Evolutionary conservation across 2,888 invertebrate species (phyloP).

Genomic region (Tachina lurida): DNA sequence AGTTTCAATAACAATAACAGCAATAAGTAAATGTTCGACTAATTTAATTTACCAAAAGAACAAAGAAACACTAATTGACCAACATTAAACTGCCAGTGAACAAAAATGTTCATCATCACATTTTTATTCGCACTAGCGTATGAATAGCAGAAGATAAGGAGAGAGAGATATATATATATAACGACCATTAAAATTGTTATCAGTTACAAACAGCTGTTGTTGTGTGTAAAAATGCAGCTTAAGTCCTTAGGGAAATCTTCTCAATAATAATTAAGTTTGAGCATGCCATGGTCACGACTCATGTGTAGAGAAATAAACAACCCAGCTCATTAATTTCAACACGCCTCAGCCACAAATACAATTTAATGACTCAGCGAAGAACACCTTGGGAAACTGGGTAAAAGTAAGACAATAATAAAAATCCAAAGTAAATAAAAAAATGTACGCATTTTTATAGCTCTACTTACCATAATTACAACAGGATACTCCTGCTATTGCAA

Average conservation of each 20-base stretch:
- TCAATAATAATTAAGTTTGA: constrained; percentile 54
- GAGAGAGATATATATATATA: too few species aligned
- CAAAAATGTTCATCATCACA: too few species aligned
- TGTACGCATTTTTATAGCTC: not conserved
- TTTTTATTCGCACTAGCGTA: not conserved
- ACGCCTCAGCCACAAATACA: constrained; percentile 57
- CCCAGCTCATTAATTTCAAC: constrained; percentile 59
- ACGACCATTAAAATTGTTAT: constrained; percentile 14
- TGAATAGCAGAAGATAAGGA: not conserved
- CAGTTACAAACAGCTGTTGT: not conserved
- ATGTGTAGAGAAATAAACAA: constrained; percentile 18
- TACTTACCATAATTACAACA: constrained; percentile 1
- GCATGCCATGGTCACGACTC: constrained; percentile 30
- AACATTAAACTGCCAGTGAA: too few species aligned
- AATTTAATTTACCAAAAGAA: too few species aligned
- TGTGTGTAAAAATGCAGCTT: not conserved
- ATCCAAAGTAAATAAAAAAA: not conserved
- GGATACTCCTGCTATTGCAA: not conserved
- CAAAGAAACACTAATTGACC: too few species aligned
- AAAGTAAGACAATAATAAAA: not conserved
- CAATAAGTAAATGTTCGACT: too few species aligned
- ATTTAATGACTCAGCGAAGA: constrained; percentile 35
- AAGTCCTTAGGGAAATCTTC: constrained; percentile 31
- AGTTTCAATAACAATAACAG: too few species aligned
- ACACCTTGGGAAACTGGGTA: constrained; percentile 1